These are phyloP conservation scores for Diprion similis DNA, from an alignment of 1,140 invertebrate genomes.

Conservation along the genomic window DNA sequence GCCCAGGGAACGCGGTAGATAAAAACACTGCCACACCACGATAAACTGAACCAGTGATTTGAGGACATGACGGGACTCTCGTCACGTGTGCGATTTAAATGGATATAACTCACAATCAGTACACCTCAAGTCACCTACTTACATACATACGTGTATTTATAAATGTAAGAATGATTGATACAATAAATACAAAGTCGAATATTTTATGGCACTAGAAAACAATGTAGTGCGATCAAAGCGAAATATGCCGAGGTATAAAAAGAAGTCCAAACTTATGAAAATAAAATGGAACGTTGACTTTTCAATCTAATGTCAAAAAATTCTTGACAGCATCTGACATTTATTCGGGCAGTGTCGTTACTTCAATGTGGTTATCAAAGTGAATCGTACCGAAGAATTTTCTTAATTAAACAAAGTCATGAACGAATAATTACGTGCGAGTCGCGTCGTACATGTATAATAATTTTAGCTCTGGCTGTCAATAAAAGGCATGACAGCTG, in stretches of 20 bases:
- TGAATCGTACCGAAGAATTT: no score
- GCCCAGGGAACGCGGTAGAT: not conserved
- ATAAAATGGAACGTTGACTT: not conserved
- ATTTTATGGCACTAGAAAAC: slow-evolving; percentile 3
- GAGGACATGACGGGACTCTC: not conserved
- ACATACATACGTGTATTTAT: no score
- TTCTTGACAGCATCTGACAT: not conserved
- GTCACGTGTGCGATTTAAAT: not conserved
- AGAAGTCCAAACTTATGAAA: not conserved
- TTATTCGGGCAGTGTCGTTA: not conserved
- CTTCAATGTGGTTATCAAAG: no score
- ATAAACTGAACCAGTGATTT: not conserved
- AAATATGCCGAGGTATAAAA: not conserved
- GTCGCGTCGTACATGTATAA: not conserved
- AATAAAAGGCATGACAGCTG: slow-evolving; percentile 5
- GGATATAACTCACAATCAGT: not conserved
- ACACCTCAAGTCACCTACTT: not conserved
- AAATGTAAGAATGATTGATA: not conserved
- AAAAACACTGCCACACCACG: not conserved
- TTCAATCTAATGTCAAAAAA: not conserved
- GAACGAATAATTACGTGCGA: not conserved
- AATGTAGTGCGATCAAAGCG: not conserved
- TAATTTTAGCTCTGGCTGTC: not conserved
- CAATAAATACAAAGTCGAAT: not conserved
- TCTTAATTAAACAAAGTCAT: no score